Conservation (phyloP, 2,113 vertebrate genomes). For the Prinia subflava region DNA sequence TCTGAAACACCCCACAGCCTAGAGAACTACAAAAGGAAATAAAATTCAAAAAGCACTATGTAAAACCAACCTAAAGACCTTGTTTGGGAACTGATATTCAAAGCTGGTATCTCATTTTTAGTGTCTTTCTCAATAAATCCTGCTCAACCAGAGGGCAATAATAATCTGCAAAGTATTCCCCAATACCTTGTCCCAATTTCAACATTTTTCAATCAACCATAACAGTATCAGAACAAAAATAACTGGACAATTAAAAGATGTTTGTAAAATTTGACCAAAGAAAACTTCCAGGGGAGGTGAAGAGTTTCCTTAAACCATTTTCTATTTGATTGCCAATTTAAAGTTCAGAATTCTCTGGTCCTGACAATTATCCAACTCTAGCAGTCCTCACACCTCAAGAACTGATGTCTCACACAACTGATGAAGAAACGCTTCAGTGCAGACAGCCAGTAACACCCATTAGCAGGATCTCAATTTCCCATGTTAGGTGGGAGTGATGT, state of each 20-base stretch:
- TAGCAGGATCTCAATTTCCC: neutral
- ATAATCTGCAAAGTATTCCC: neutral
- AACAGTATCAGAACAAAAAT: neutral
- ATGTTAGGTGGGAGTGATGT: neutral
- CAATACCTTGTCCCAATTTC: neutral
- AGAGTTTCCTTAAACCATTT: neutral
- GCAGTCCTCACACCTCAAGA: neutral
- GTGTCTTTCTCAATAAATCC: neutral
- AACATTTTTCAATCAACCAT: accelerated
- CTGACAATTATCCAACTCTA: neutral
- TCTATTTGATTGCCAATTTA: neutral
- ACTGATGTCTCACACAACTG: neutral
- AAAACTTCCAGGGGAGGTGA: neutral
- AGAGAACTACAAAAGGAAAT: neutral
- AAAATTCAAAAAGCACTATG: neutral
- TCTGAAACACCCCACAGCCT: neutral
- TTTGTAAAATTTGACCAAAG: neutral
- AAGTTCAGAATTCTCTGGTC: neutral
- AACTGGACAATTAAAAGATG: neutral
- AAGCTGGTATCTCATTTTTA: neutral
- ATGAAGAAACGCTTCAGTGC: neutral
- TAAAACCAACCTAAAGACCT: neutral
- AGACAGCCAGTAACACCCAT: neutral
- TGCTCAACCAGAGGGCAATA: neutral
- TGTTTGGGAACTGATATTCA: neutral